Base-by-base conservation (phyloP, 2,113 vertebrate genomes). In the Onychorhynchus coronatus region DNA sequence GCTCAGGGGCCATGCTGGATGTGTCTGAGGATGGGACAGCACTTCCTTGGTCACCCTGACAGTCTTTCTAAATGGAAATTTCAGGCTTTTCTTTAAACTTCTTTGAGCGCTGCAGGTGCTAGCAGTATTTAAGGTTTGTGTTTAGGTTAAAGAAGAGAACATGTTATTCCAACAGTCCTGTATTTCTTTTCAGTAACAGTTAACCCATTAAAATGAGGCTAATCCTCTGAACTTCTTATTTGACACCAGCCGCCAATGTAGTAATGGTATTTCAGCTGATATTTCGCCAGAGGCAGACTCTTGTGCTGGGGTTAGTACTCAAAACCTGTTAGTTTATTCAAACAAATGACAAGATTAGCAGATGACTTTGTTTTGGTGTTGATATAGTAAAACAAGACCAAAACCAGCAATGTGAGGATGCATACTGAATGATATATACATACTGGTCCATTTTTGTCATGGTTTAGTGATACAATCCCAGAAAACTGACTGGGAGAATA, bases 1-100 rank as follows among this genome's bases (percentile, higher is more conserved):
- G 41, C 47, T 58, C 5, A 4, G 55, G 41, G 18, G 4, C 31
- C 2, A 0, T 4, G 11, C 9, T 0, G 11, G 14, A 17, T 39
- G 3, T 1, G 0, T 39, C 49, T 19, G 25, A 56, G 19, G 33
- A 49, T 33, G 37, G 37, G 39, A 22, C 14, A 50, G 22, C 3
- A 1, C 27, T 73, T 35, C 42, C 41, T 33, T 61, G 8, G 17
- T 67, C 59, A 52, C 17, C 25, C n/a, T 47, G 35, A 6, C 1
- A 2, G 19, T 11, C 46, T 86, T 61, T 71, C 46, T 47, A 20
- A 74, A 84, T 31, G 2, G 8, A 47, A 47, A 77, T 44, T 16
- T 56, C 41, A 11, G 19, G 24, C 25, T 55, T 75, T 89, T 70
- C 13, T 52, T 73, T 41, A 31, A 78, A 41, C 15, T 39, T 52